These are phyloP conservation scores for Erebia aethiops DNA, from an alignment of 2,888 invertebrate species.

Conservation along the genomic window DNA sequence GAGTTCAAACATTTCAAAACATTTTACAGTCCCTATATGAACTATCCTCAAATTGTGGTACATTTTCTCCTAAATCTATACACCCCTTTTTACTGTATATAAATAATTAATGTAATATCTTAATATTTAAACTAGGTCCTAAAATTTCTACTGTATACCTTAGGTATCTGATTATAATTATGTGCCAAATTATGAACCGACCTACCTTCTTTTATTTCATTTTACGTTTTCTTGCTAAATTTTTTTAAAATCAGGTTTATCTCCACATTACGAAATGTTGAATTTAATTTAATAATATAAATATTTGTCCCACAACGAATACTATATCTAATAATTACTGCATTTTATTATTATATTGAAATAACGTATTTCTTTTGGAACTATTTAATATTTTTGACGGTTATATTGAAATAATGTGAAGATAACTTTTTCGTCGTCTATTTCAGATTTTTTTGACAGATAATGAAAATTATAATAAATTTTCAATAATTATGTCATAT, in stretches of 20 bases:
- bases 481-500: neutral
- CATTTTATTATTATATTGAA: slow-evolving; percentile 31
- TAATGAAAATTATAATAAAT: slow-evolving; percentile 9
- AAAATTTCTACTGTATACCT: slow-evolving; percentile 30
- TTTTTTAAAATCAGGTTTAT: slow-evolving; percentile 19
- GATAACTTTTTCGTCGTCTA: slow-evolving; percentile 23
- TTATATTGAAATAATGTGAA: slow-evolving; percentile 42
- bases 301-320: slow-evolving; percentile 43
- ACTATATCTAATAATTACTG: slow-evolving; percentile 18
- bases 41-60: slow-evolving; percentile 19
- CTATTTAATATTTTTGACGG: slow-evolving; percentile 70
- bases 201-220: neutral
- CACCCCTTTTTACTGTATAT: slow-evolving; percentile 38
- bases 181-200: slow-evolving; percentile 36
- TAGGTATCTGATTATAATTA: slow-evolving; percentile 27
- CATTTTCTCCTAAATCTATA: slow-evolving; percentile 28
- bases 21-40: slow-evolving; percentile 8
- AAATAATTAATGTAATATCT: slow-evolving; percentile 24
- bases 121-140: slow-evolving; percentile 37
- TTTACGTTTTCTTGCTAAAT: neutral
- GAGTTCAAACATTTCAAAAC: neutral
- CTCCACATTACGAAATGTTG: slow-evolving; percentile 28
- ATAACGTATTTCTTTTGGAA: slow-evolving; percentile 41
- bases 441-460: neutral
- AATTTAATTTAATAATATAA: slow-evolving; percentile 19